Evolutionary conservation across 1,140 invertebrate genomes (phyloP), one percentile per base, ranked within the genome.

Genomic region (Aradophagus sp.): DNA sequence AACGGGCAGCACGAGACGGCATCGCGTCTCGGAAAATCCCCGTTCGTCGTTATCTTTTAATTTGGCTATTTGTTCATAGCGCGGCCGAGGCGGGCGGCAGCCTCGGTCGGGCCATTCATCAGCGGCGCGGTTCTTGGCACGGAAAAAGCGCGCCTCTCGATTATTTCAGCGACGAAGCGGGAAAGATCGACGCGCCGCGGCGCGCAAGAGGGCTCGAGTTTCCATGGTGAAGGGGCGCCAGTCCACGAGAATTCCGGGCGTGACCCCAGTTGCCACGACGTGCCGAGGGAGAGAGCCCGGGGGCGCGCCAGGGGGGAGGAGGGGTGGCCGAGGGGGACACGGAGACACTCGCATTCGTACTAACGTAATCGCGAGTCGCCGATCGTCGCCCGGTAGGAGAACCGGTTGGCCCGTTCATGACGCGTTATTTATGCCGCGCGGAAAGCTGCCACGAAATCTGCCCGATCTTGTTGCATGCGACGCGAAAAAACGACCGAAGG

Each of bases 191-290:
- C 39, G 41, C 31, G 53, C 17, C 31, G 16, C n/a, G n/a, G 17
- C 31, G 29, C 38, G 47, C 27, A 42, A 29, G 52, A 61, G 58
- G 67, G 59, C 52, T 63, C 50, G 52, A 70, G 67, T 70, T 70
- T 70, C 67, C 67, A 70, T 70, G 67, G 67, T 70, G 67, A 70
- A 70, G 67, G 59, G 67, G 67, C 67, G 59, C 67, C 52, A 52
- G 67, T 19, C 44, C 67, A 62, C 52, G 67, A 63, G 58, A 53
- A 59, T 70, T 52, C 63, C 58, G 59, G 67, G 66, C 58, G 66
- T 70, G 67, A 70, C 67, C 53, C 59, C 67, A 53, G 58, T 63
- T 47, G 58, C 42, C 50, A 39, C 44, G 58, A 53, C 35, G 42
- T 19, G 14, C 27, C 6, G 52, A 45, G 31, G 55, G 47, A 53